Evolutionary conservation across 1,140 invertebrate genomes (phyloP).

Genomic region (Anoplophora glabripennis): DNA sequence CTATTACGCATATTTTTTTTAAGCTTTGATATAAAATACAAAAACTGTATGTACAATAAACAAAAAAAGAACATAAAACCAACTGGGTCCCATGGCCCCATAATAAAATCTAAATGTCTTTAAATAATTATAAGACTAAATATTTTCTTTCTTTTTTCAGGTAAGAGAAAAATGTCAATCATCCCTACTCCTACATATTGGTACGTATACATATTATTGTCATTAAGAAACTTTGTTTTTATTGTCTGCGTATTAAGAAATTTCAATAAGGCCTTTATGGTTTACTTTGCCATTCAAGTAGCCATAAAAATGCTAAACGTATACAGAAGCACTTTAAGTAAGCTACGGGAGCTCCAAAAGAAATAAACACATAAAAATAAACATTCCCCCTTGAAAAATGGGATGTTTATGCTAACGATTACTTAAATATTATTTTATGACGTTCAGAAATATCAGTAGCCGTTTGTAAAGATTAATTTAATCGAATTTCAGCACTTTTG

Average conservation of each 20-base stretch:
- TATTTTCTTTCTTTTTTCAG: too few relatives aligned
- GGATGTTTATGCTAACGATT: constrained; percentile 15
- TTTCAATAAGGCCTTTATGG: constrained; percentile 19
- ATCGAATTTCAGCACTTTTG: too few relatives aligned
- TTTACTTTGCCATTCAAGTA: constrained; percentile 21
- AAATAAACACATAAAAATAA: constrained; percentile 11
- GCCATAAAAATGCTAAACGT: constrained; percentile 26
- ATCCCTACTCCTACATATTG: not conserved
- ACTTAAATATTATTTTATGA: constrained; percentile 16
- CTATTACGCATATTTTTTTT: too few relatives aligned
- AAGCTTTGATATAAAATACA: too few relatives aligned
- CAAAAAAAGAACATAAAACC: too few relatives aligned
- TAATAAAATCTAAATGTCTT: too few relatives aligned
- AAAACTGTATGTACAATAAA: too few relatives aligned
- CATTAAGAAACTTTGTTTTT: constrained; percentile 11
- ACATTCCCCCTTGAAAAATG: constrained; percentile 7
- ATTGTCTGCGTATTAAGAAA: constrained; percentile 18
- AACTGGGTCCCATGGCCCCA: too few relatives aligned
- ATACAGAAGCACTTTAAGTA: constrained; percentile 13
- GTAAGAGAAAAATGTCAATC: too few relatives aligned
- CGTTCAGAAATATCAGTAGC: constrained; percentile 3
- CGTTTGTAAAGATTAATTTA: too few relatives aligned
- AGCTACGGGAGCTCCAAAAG: constrained; percentile 14
- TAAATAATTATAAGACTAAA: too few relatives aligned
- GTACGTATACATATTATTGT: constrained; percentile 5